Evolutionary conservation across 2,797 vertebrate genomes (phyloP).

Genomic region (Loris lydekkerianus): DNA sequence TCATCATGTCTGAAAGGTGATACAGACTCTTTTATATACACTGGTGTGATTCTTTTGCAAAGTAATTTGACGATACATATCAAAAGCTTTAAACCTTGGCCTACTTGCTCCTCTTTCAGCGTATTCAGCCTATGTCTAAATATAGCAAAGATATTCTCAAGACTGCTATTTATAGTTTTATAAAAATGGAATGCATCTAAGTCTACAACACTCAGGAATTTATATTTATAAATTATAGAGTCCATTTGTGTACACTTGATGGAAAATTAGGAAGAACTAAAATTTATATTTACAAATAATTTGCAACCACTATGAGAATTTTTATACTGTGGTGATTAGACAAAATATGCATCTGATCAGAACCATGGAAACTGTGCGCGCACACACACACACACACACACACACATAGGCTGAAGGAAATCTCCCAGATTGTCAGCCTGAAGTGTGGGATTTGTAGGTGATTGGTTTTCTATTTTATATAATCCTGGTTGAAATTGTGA

Average conservation of each 20-base stretch:
- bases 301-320: background rate
- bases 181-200: constrained; percentile 35
- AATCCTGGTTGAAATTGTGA: constrained; percentile 4
- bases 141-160: constrained; percentile 3
- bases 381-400: no score
- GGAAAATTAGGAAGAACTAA: background rate
- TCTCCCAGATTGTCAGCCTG: background rate
- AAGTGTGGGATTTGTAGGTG: background rate
- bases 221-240: background rate
- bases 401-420: background rate
- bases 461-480: background rate
- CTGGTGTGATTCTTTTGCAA: background rate
- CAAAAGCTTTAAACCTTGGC: background rate
- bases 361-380: background rate
- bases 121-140: background rate
- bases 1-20: background rate
- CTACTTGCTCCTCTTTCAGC: background rate
- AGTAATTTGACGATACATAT: background rate
- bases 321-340: background rate
- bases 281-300: constrained; percentile 14
- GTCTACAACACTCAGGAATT: background rate
- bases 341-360: constrained; percentile 27
- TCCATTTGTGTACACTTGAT: background rate
- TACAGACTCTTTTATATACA: background rate
- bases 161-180: background rate